Evolutionary conservation across 2,888 invertebrate genomes (phyloP), one percentile per base, ranked within the genome.

Genomic region (Beris chalybata): DNA sequence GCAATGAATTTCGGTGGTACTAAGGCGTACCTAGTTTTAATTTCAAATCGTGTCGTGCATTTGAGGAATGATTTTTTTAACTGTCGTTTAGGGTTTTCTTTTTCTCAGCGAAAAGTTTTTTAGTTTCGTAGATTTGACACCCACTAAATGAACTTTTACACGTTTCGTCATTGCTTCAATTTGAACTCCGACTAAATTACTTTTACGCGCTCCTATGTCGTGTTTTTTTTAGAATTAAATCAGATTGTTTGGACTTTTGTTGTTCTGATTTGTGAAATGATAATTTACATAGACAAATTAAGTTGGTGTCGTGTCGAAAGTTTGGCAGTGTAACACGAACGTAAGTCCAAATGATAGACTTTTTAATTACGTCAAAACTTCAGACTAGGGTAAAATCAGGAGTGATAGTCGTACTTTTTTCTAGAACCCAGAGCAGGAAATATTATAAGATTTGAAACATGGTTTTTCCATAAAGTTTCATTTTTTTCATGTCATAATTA

Each of bases 241-340:
- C 38, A 38, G 45, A 48, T n/a, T 31, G 48, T 43, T 11, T n/a
- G 58, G 47, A 44, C 5, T 29, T 13, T 32, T 47, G 31, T 6
- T 13, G 32, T 30, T 48, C 48, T 30, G 59, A 59, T 59, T 59
- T 48, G 2, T 22, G 22, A 31, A 38, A 38, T 38, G 38, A 38
- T 38, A 38, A 38, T 5, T 7, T 38, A 38, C 38, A 9, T 38
- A 38, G 38, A 38, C 38, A 38, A 38, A 38, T 38, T 38, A 48
- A 47, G 48, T 59, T 30, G 48, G 30, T 59, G 59, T 59, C 59
- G 59, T 59, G 59, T 48, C 15, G 31, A 47, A 59, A 59, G 59
- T 59, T 59, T 48, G 30, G 45, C 48, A 31, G 29, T 50, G n/a
- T 15, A 11, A 15, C 7, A 12, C 5, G 12, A 48, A 48, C 9